Evolutionary conservation across 2,797 vertebrate genomes (phyloP), one percentile per base, ranked within the genome.

Genomic region (Cynodonichthys magdalenae): DNA sequence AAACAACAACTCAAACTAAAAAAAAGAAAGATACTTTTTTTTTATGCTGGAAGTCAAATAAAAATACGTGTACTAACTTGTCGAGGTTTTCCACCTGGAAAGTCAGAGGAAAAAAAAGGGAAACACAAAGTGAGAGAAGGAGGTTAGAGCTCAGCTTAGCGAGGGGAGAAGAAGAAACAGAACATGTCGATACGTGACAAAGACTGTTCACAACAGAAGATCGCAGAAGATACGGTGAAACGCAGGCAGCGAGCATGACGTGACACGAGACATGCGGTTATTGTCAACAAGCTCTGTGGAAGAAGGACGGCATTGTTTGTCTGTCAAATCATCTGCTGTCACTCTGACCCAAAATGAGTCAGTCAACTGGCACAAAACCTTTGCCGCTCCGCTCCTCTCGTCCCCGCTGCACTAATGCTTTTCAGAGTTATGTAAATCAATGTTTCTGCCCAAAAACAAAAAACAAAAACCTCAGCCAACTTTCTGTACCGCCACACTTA

Each of bases 11-110:
- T n/a, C n/a, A n/a, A n/a, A 1, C 6, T 36, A 36, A 36, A 11
- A 10, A 36, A 10, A 36, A 66, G 19, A 18, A 71, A 50, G 28
- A 59, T 49, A 18, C 34, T 3, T 39, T 39, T 47, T 52, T 76
- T 19, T 82, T 7, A 61, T 19, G 29, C 24, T 59, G 41, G n/a
- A 58, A 3, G 3, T 41, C 50, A 19, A 63, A 63, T 18, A 48
- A 69, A 51, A 54, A 72, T 77, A 90, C 52, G 68, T 90, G 92
- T 96, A 99, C 97, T 98, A 94, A 99, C 98, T 99, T 98, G 92
- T 96, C 95, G 90, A 90, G 85, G 89, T 85, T 90, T 92, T 97
- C 95, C 95, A 94, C 92, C 97, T 98, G 95, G 86, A 75, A 82
- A 83, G 74, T 81, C 87, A 65, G 85, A 78, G 82, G 71, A 64